Conservation (phyloP, 1,140 invertebrate genomes). For the Papilio helenus region DNA sequence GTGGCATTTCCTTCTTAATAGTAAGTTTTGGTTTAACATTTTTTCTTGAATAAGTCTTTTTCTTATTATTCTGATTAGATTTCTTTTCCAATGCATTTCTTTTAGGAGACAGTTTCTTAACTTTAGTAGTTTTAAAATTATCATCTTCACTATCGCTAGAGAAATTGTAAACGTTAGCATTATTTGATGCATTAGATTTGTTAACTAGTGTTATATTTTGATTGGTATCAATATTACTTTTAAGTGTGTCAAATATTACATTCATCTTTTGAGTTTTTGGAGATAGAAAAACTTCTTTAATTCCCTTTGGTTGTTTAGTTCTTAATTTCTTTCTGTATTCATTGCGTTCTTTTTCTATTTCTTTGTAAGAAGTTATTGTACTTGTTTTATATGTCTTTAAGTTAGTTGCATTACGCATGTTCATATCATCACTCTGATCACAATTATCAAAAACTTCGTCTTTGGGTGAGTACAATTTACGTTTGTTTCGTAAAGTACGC, state of each 20-base stretch:
- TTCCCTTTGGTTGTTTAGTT: constrained; percentile 43
- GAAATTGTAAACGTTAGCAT: constrained; percentile 60
- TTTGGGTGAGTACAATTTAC: constrained; percentile 72
- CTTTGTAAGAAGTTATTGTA: constrained; percentile 59
- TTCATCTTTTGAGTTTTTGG: constrained; percentile 59
- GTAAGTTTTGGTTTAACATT: constrained; percentile 46
- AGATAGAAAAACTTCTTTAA: constrained; percentile 42
- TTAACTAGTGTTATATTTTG: constrained; percentile 51
- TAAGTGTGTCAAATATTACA: constrained; percentile 64
- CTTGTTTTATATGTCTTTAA: constrained; percentile 45
- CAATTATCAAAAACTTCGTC: constrained; percentile 50
- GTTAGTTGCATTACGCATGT: constrained; percentile 41
- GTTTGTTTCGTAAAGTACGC: constrained; percentile 53
- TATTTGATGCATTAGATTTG: constrained; percentile 45
- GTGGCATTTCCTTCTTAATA: constrained; percentile 39
- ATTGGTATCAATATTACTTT: constrained; percentile 50
- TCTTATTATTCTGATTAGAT: constrained; percentile 20
- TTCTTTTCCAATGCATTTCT: constrained; percentile 41
- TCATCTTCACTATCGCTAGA: constrained; percentile 69
- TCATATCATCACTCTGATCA: constrained; percentile 38
- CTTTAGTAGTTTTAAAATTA: constrained; percentile 55
- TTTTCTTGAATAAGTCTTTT: constrained; percentile 35
- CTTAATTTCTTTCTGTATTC: constrained; percentile 47
- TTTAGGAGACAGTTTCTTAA: constrained; percentile 37
- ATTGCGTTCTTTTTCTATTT: constrained; percentile 59